Evolutionary conservation across 2,113 vertebrate genomes (phyloP).

Genomic region (Leptobrachium leishanense): DNA sequence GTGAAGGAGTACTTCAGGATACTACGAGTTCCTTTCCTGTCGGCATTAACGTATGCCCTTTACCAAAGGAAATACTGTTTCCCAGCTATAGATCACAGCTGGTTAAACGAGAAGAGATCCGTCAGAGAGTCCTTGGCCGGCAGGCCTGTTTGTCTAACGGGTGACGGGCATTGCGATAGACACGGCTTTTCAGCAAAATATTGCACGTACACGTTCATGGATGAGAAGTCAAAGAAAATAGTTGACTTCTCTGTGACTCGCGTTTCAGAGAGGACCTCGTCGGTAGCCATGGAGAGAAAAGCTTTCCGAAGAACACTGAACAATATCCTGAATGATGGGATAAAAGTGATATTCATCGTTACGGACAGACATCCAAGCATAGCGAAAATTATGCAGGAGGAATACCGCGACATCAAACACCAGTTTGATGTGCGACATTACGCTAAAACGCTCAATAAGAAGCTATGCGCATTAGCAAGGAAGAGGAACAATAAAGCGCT

Average conservation of each 20-base stretch:
- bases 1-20: neutral
- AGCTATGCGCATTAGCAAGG: neutral
- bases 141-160: neutral
- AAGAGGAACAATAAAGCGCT: neutral
- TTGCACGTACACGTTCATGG: neutral
- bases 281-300: neutral
- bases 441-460: neutral
- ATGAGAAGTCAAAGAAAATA: neutral
- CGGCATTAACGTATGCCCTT: neutral
- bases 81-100: neutral
- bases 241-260: neutral
- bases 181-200: constrained; percentile 4
- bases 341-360: neutral
- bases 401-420: neutral
- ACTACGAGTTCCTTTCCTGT: neutral
- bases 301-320: neutral
- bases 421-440: neutral
- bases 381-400: neutral
- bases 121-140: neutral
- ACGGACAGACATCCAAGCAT: neutral
- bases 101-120: neutral
- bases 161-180: neutral
- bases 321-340: neutral
- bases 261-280: neutral
- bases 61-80: neutral